Conservation (phyloP, 2,888 invertebrate species). For the Epinotia ramella region DNA sequence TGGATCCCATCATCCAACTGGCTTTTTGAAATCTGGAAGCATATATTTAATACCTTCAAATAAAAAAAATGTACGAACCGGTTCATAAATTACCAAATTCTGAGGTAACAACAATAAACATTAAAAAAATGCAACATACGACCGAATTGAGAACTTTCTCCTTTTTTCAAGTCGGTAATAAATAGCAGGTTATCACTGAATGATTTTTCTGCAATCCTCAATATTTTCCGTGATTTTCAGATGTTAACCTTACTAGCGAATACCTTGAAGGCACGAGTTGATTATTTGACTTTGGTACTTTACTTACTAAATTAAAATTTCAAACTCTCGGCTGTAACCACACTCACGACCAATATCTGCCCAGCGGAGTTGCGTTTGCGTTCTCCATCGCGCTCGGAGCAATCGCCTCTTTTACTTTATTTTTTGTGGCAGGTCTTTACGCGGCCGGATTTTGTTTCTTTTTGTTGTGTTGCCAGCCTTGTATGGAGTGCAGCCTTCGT, state of each 20-base stretch:
- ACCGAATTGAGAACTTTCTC: too few species aligned
- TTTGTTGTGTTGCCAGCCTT: slow-evolving; percentile 69
- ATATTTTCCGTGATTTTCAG: neutral
- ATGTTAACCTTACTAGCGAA: neutral
- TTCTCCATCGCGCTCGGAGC: slow-evolving; percentile 65
- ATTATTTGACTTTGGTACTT: neutral
- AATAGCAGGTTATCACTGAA: too few species aligned
- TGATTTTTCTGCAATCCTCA: neutral
- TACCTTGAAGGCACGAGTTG: neutral
- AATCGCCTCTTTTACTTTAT: slow-evolving; percentile 68
- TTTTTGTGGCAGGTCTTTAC: slow-evolving; percentile 81
- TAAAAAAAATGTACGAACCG: too few species aligned
- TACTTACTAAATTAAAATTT: neutral
- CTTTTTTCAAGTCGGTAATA: too few species aligned
- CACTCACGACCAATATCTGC: slow-evolving; percentile 20
- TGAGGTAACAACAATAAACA: too few species aligned
- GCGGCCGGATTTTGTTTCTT: slow-evolving; percentile 68
- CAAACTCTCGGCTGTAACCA: neutral
- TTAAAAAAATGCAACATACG: neutral
- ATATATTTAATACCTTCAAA: too few species aligned
- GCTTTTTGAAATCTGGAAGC: too few species aligned
- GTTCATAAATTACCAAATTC: too few species aligned
- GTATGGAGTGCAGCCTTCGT: slow-evolving; percentile 79
- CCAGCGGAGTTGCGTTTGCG: slow-evolving; percentile 51
- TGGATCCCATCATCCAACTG: too few species aligned